Percentiles rank a stretch among this genome's conserved stretches.
These are phyloP conservation scores for Steromphala cineraria DNA, from an alignment of 2,888 invertebrate genomes.

Conservation along the genomic window DNA sequence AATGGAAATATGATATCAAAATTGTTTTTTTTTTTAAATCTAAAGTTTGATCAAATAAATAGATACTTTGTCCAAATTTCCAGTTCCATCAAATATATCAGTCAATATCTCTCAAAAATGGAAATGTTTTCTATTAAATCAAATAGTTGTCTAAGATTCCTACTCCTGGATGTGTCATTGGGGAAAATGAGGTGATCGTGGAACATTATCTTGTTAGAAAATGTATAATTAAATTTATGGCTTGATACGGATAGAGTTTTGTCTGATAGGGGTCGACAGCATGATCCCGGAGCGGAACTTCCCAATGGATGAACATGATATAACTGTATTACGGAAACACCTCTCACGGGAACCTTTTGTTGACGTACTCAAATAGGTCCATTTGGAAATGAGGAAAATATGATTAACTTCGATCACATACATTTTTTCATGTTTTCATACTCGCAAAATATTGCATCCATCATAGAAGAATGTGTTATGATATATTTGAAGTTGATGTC, in stretches of 20 bases:
- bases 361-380: neutral
- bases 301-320: neutral
- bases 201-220: neutral
- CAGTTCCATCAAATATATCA: too few species aligned
- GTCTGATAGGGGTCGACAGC: neutral
- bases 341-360: neutral
- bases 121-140: too few species aligned
- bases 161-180: too few species aligned
- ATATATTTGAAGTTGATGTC: too few species aligned
- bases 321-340: neutral
- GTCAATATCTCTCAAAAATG: too few species aligned
- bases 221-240: slow-evolving; percentile 2
- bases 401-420: neutral
- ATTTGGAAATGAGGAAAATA: neutral
- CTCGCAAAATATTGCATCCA: neutral
- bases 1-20: too few species aligned
- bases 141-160: too few species aligned
- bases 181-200: neutral
- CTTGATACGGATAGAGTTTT: neutral
- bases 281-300: neutral
- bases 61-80: too few species aligned
- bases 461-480: neutral
- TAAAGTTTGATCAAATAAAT: too few species aligned
- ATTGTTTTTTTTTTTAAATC: too few species aligned
- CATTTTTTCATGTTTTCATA: neutral